Evolutionary conservation across 2,888 invertebrate species (phyloP), one percentile per base, ranked within the genome.

Genomic region (Heteropelma amictum): DNA sequence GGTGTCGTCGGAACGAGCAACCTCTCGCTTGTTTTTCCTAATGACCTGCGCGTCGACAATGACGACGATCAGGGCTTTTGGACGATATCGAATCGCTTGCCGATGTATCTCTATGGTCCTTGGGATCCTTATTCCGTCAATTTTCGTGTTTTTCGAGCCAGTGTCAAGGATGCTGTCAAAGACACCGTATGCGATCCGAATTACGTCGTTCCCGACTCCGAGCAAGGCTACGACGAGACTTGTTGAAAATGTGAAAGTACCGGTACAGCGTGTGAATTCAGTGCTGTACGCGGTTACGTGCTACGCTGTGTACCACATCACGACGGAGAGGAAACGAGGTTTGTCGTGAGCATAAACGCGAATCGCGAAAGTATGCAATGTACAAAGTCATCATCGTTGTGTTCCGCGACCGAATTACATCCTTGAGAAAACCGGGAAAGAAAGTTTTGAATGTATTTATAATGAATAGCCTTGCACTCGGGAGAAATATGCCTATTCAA

Each of bases 11-110:
- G 93, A 0, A 88, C 89, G 35, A 93, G 93, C 87, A 88, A 91
- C 1, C 91, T 92, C 7, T 92, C 94, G 0, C 89, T 96, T 75
- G 90, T 95, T 12, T 96, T 96, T 85, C 96, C 96, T 0, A 96
- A 96, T 82, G 96, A 96, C 84, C 88, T 96, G 45, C 94, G 94
- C 87, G 90, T 96, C 7, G 96, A 96, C 82, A 91, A 93, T 71
- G 94, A 94, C 38, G 83, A 89, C 7, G 90, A 91, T 40, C 94
- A 95, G 83, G 93, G 91, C 65, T 90, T 96, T 6, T 96, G 96
- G 96, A 91, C 95, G 2, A 91, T 96, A 79, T 93, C 94, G 1
- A 96, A 96, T 86, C 91, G 92, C 21, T 87, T 96, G 72, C 95
- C 95, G 0, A 92, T 93, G 88, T 96, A 93, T 86, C 91, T 96